Base-by-base conservation (phyloP, 2,113 vertebrate species). In the Coryphaenoides rupestris region DNA sequence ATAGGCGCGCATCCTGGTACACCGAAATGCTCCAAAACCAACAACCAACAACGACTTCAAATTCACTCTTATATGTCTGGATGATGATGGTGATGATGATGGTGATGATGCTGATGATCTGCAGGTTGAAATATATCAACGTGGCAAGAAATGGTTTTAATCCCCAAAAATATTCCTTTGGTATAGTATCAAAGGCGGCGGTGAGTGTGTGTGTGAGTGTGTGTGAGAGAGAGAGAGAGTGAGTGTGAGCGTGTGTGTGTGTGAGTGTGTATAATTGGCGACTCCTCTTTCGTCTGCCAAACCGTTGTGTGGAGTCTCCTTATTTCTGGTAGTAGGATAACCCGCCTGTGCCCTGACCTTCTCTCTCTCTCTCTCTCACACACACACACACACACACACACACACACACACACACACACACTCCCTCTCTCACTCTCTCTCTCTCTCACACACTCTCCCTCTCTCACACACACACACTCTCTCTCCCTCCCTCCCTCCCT, bases 1-100 rank as follows among this genome's bases (percentile, higher is more conserved):
- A 53, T 69, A 81, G 69, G 83, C 79, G 87, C 88, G 89, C 91
- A 92, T 92, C 87, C 75, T 90, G 84, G 80, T 68, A 62, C 63
- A 69, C 76, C 52, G 70, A 61, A 71, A 40, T 40, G 33, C 13
- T 40, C 33, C 33, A 40, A 40, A 40, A 9, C 5, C 33, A n/a
- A n/a, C n/a, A n/a, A n/a, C 33, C 47, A 2, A n/a, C n/a, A 50
- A n/a, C 47, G 49, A 71, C 73, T 84, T 76, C 80, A 81, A 85
- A 85, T 88, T 79, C 74, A 83, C 73, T 64, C 72, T 70, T 80
- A 78, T 83, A 78, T 6, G 47, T 50, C 47, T n/a, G 15, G n/a
- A 17, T n/a, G 47, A 10, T 13, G 40, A 10, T 13, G 40, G 5
- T 5, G 40, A 45, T 5, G 5, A 10, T 6, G 40, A 10, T 13